These are phyloP conservation scores for Tachuris rubrigastra DNA, from an alignment of 2,113 vertebrate genomes.

Conservation along the genomic window DNA sequence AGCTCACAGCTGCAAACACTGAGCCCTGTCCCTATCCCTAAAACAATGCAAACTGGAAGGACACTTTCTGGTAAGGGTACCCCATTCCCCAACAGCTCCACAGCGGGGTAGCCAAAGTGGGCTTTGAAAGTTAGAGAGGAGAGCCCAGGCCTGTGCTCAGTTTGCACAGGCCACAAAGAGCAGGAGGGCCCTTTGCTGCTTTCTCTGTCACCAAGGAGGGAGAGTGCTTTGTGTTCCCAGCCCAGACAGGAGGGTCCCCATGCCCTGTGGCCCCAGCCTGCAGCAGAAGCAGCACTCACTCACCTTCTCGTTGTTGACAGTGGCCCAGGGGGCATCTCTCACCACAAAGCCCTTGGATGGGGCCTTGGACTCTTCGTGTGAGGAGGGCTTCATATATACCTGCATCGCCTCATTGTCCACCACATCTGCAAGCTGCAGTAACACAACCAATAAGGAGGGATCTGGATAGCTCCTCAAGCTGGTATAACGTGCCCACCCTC, in stretches of 20 bases:
- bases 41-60: background rate
- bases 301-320: constrained; percentile 86
- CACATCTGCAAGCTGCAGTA: constrained; percentile 86
- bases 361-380: constrained; percentile 81
- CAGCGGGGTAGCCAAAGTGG: background rate
- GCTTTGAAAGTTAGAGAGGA: background rate
- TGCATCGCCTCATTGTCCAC: constrained; percentile 92
- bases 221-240: background rate
- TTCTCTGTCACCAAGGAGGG: background rate
- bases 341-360: constrained; percentile 97
- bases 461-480: background rate
- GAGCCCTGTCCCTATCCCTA: background rate
- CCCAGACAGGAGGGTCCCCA: background rate
- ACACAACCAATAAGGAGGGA: background rate
- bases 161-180: background rate
- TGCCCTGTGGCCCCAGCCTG: background rate
- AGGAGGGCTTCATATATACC: constrained; percentile 88
- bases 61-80: background rate
- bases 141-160: background rate
- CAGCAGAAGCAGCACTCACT: constrained; percentile 66
- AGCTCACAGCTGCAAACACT: background rate
- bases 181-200: background rate
- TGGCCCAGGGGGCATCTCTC: constrained; percentile 95
- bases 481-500: background rate
- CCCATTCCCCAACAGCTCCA: background rate